Base-by-base conservation (phyloP, 2,888 invertebrate species). In the Cantharis lateralis region DNA sequence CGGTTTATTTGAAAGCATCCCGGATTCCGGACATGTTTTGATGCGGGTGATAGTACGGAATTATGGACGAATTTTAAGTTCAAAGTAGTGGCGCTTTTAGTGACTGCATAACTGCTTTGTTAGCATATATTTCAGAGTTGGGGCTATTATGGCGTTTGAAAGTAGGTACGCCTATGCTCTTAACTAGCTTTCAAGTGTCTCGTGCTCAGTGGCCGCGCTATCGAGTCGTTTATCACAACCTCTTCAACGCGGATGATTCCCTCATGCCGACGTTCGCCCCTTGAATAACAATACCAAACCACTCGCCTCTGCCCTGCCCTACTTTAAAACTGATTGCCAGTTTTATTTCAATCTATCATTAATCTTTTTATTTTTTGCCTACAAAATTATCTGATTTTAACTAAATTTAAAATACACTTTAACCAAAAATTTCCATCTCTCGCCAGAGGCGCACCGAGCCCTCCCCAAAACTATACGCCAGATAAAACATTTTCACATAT, bases 161-260 rank as follows among this genome's bases (percentile, higher is more conserved):
- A 78, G 78, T 72, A 74, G 70, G 63, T 74, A 74, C 78, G 78
- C 72, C 78, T 76, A 74, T 74, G 74, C 78, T 78, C 78, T 76
- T 74, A 78, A 78, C 76, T 78, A 76, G 74, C 69, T 74, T 78
- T 78, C 74, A 72, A 78, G 78, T 78, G 74, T 78, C 78, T 78
- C 64, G 76, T 74, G 78, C 78, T 78, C 78, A 78, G 78, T 74
- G 78, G 78, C 70, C 74, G 75, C 81, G 81, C 81, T 82, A 82
- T 82, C 82, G 82, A 80, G 83, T 83, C 83, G 85, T 84, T 84
- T 85, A 85, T 84, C 84, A 83, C 82, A 83, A 84, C 84, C 84
- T 83, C 84, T 85, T 83, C 83, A 85, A 78, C 79, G 73, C 76
- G 83, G 82, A 83, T 82, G 83, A 84, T 83, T 82, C 82, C 80